Percentiles rank a stretch among this genome's conserved stretches.
Conservation (phyloP, 2,113 vertebrate species). For the Actenoides hombroni region DNA sequence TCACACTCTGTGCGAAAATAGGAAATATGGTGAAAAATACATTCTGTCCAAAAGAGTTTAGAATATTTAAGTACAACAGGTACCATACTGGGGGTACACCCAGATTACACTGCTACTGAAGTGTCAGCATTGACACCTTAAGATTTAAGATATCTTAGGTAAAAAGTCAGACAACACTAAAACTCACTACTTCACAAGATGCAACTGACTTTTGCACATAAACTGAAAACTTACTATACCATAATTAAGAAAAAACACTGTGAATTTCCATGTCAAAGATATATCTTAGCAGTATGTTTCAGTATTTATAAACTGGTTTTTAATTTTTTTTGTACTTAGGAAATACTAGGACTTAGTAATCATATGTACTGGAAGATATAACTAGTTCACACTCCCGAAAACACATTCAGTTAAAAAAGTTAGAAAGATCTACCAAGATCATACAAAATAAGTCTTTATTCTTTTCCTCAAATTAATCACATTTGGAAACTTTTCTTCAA, state of each 20-base stretch:
- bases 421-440: not conserved
- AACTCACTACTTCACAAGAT: not conserved
- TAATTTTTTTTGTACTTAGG: not conserved
- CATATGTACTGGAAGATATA: not conserved
- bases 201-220: not conserved
- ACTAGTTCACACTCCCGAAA: not conserved
- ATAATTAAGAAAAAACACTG: not conserved
- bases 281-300: not conserved
- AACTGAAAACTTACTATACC: not conserved
- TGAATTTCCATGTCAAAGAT: not conserved
- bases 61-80: not conserved
- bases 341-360: not conserved
- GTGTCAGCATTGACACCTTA: not conserved
- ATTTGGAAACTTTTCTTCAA: conserved; percentile 14
- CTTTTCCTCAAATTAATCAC: not conserved
- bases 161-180: not conserved
- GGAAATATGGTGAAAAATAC: not conserved
- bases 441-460: not conserved
- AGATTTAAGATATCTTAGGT: not conserved
- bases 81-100: too few species aligned
- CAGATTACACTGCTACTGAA: not conserved
- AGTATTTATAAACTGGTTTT: not conserved
- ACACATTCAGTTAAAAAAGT: not conserved
- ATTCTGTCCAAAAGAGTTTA: not conserved
- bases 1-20: not conserved